Evolutionary conservation across 2,888 invertebrate genomes (phyloP).

Genomic region (Carabus problematicus): DNA sequence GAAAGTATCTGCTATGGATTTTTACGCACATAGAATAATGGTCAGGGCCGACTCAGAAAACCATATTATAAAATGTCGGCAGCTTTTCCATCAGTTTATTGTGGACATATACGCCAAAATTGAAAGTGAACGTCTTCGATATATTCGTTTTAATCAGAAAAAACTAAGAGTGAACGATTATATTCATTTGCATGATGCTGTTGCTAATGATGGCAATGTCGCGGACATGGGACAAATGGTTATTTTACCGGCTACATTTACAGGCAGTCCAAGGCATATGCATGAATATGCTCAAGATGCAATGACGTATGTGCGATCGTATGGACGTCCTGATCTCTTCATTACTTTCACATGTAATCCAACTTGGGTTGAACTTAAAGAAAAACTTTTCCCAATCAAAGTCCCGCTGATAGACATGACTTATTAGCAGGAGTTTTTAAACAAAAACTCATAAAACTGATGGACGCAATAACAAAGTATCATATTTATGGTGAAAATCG

Average conservation of each 20-base stretch:
- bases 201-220: constrained; percentile 18
- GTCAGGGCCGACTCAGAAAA: constrained; percentile 44
- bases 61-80: constrained; percentile 42
- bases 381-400: constrained; percentile 42
- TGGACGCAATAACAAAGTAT: constrained; percentile 46
- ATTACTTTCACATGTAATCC: constrained; percentile 51
- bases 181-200: not conserved
- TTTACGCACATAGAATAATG: too few relatives aligned
- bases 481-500: constrained; percentile 48
- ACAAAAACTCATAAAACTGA: constrained; percentile 48
- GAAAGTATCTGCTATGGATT: too few relatives aligned
- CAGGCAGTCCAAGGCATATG: constrained; percentile 50
- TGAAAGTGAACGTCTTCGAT: constrained; percentile 46
- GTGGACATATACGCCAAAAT: constrained; percentile 50
- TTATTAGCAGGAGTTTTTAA: constrained; percentile 48
- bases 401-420: constrained; percentile 46
- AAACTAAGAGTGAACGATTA: not conserved
- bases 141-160: too few relatives aligned
- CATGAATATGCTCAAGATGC: constrained; percentile 51
- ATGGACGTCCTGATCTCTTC: constrained; percentile 52
- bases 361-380: constrained; percentile 49
- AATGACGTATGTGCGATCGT: constrained; percentile 52
- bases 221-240: constrained; percentile 34
- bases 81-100: constrained; percentile 49
- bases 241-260: constrained; percentile 47